A percentile compares a stretch with the other conserved stretches of the same genome.
Conservation (phyloP, 2,888 invertebrate genomes). For the Papilio protenor region DNA sequence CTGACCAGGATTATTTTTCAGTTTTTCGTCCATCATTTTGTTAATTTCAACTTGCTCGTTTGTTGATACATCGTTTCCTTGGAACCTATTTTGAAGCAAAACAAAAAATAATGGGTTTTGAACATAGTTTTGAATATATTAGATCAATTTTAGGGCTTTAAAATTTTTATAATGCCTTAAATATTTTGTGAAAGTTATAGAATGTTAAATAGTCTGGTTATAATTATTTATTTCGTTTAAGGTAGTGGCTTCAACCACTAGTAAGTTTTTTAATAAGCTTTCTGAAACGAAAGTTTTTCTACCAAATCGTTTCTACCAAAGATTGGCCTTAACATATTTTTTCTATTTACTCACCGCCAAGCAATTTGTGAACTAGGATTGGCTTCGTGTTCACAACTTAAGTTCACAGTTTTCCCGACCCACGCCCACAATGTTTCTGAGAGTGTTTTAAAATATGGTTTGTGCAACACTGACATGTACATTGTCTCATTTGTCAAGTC, state of each 20-base stretch:
- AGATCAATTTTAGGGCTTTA: neutral
- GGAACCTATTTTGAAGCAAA: constrained; percentile 51
- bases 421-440: constrained; percentile 67
- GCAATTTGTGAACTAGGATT: constrained; percentile 64
- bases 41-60: constrained; percentile 56
- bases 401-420: constrained; percentile 62
- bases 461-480: constrained; percentile 64
- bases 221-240: too few relatives aligned
- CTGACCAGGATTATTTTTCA: constrained; percentile 42
- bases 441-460: constrained; percentile 61
- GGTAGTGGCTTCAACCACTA: too few relatives aligned
- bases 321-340: neutral
- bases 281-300: neutral
- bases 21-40: constrained; percentile 51
- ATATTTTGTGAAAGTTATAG: too few relatives aligned
- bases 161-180: neutral
- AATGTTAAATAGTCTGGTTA: too few relatives aligned
- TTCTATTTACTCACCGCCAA: constrained; percentile 65
- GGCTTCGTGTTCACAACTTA: constrained; percentile 67
- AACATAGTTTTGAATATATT: neutral
- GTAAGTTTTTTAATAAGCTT: too few relatives aligned
- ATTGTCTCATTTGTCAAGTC: constrained; percentile 53
- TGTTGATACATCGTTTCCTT: constrained; percentile 54
- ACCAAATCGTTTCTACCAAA: neutral
- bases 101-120: constrained; percentile 25